These are phyloP conservation scores for Drosophila yooni DNA, from an alignment of 2,888 invertebrate genomes.

Conservation along the genomic window DNA sequence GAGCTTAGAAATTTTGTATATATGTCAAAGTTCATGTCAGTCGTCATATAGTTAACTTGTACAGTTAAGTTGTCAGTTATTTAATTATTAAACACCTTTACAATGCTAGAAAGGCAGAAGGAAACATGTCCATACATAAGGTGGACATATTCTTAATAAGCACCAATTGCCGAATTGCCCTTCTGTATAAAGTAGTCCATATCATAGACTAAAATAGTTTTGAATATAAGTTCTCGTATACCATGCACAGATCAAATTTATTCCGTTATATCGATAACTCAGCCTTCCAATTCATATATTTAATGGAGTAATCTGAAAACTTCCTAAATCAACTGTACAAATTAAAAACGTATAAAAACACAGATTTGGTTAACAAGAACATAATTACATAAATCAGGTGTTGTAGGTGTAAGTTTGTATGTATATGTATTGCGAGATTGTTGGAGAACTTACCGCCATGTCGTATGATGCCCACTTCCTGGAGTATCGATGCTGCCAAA, in stretches of 20 bases:
- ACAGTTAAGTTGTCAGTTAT: too few species aligned
- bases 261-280: neutral
- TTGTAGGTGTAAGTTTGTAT: neutral
- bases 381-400: neutral
- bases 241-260: neutral
- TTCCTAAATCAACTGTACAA: neutral
- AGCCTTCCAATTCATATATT: neutral
- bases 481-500: constrained; percentile 90
- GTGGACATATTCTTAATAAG: neutral
- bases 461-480: constrained; percentile 89
- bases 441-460: constrained; percentile 86
- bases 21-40: neutral
- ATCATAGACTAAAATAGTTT: neutral
- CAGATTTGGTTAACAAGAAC: neutral
- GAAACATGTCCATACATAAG: too few species aligned
- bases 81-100: too few species aligned
- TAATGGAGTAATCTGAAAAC: neutral
- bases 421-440: constrained; percentile 5
- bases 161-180: neutral
- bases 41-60: neutral
- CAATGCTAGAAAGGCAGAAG: too few species aligned
- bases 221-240: neutral
- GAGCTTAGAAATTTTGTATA: neutral
- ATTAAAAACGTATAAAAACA: neutral
- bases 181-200: neutral